Evolutionary conservation across 2,888 invertebrate genomes (phyloP).

Genomic region (Exephanes ischioxanthus): DNA sequence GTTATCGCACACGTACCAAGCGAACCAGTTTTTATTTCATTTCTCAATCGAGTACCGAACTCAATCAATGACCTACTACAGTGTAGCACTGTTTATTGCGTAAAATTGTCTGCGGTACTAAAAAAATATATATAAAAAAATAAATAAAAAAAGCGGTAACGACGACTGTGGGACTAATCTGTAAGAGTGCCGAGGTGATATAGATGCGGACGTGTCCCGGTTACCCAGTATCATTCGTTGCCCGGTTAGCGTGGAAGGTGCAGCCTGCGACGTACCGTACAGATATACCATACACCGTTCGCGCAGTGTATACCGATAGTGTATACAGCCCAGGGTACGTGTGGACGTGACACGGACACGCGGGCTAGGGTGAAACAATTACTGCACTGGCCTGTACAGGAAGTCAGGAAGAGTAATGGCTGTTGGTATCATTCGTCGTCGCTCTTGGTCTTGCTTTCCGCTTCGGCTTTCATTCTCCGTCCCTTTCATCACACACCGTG

Average conservation of each 20-base stretch:
- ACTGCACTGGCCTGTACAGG: slow-evolving; percentile 68
- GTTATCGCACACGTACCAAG: neutral
- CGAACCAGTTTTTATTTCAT: neutral
- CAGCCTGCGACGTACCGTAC: slow-evolving; percentile 35
- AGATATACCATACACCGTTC: slow-evolving; percentile 36
- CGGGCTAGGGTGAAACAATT: slow-evolving; percentile 67
- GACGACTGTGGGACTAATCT: slow-evolving; percentile 68
- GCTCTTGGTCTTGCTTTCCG: slow-evolving; percentile 56
- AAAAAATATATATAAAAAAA: no score
- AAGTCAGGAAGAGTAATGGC: slow-evolving; percentile 70
- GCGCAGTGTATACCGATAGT: slow-evolving; percentile 2
- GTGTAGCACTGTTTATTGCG: neutral
- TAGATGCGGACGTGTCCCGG: slow-evolving; percentile 70
- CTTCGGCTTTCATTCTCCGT: slow-evolving; percentile 55
- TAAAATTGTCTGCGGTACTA: no score
- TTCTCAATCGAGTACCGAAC: neutral
- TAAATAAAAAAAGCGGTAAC: neutral
- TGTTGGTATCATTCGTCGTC: slow-evolving; percentile 68
- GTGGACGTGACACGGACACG: slow-evolving; percentile 59
- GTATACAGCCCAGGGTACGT: slow-evolving; percentile 43
- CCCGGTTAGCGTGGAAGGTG: slow-evolving; percentile 57
- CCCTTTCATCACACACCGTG: slow-evolving; percentile 26
- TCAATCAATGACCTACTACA: neutral
- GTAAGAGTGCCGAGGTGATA: slow-evolving; percentile 71
- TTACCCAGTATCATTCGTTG: slow-evolving; percentile 60